Percentiles rank a stretch among this genome's conserved stretches.
phyloP scores from a whole-genome alignment of 2,888 invertebrate species.

The Antheraea assamensis region DNA sequence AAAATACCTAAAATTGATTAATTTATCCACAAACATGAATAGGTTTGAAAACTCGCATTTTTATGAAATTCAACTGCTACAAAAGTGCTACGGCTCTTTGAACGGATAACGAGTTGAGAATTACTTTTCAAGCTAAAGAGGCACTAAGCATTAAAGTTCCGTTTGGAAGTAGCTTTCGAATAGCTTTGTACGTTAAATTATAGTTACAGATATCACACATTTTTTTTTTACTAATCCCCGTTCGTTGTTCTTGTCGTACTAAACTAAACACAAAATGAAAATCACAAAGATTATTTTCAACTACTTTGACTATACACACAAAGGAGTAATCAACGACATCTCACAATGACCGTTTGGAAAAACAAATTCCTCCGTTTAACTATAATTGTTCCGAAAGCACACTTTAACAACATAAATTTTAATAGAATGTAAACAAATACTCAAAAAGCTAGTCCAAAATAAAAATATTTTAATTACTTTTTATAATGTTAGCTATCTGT shows the following conservation, averaged over 20 bases:
- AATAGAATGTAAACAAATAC: no score
- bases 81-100: slow-evolving; percentile 21
- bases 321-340: neutral
- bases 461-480: no score
- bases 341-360: neutral
- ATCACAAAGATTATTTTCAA: neutral
- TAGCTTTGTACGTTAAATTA: neutral
- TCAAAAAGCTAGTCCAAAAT: no score
- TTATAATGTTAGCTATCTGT: no score
- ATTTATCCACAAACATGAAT: neutral
- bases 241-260: neutral
- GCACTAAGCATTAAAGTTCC: neutral
- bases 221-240: no score
- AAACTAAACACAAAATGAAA: neutral
- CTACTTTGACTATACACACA: neutral
- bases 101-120: slow-evolving; percentile 17
- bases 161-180: slow-evolving; percentile 1
- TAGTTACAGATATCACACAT: neutral
- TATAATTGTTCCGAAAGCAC: no score
- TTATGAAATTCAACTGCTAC: slow-evolving; percentile 23
- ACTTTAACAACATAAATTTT: no score
- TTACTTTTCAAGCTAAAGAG: slow-evolving; percentile 21
- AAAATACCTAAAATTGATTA: neutral
- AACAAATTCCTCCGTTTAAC: no score
- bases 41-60: slow-evolving; percentile 2